Evolutionary conservation across 1,140 invertebrate species (phyloP).

Genomic region (Tetramorium alpestre): DNA sequence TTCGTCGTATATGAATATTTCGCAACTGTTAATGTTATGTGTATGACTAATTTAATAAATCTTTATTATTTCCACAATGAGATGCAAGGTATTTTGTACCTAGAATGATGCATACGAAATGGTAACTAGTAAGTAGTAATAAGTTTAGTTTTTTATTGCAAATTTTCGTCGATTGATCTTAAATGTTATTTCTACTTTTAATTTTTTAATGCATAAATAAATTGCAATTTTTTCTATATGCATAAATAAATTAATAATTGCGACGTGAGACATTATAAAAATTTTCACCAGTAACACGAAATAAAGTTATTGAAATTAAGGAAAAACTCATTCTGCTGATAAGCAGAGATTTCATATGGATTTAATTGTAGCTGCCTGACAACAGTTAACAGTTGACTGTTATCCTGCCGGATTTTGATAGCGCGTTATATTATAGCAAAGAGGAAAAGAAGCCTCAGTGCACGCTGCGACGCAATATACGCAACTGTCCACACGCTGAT

Average conservation of each 20-base stretch:
- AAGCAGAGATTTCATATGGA: neutral
- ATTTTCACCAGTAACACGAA: neutral
- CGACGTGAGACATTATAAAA: neutral
- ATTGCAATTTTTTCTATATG: neutral
- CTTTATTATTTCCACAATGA: neutral
- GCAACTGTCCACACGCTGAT: neutral
- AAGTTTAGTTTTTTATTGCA: too few relatives aligned
- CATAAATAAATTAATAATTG: neutral
- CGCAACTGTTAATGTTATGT: neutral
- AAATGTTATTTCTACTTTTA: neutral
- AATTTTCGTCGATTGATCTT: neutral
- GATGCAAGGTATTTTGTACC: neutral
- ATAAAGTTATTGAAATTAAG: neutral
- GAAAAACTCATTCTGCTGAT: neutral
- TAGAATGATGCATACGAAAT: neutral
- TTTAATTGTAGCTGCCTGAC: constrained; percentile 27
- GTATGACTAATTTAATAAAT: neutral
- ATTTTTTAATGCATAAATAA: too few relatives aligned
- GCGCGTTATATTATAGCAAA: neutral
- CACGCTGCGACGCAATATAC: neutral
- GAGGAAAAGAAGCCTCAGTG: constrained; percentile 13
- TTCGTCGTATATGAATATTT: neutral
- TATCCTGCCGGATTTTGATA: constrained; percentile 43
- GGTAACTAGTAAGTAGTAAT: neutral
- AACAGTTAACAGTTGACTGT: neutral